A percentile compares a stretch with the other conserved stretches of the same genome.
phyloP scores from a whole-genome alignment of 2,797 vertebrate species.

The Masticophis lateralis region DNA sequence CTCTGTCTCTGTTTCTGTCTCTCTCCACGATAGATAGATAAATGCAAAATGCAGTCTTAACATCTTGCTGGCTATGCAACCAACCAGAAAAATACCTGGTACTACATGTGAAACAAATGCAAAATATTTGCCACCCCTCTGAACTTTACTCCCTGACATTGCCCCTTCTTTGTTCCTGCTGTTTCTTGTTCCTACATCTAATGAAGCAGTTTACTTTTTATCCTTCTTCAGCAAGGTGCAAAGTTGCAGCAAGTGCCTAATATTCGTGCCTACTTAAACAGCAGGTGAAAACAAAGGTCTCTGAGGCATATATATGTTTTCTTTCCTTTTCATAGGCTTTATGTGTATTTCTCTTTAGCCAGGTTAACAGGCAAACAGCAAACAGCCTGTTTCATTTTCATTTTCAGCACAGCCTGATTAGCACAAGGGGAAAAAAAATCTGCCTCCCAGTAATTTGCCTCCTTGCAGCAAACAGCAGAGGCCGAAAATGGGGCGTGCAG shows the following conservation, averaged over 20 bases:
- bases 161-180: not conserved
- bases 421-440: too few species aligned
- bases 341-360: too few species aligned
- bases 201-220: constrained; percentile 57
- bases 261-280: constrained; percentile 49
- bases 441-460: too few species aligned
- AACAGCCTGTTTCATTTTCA: too few species aligned
- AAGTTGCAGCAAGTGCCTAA: constrained; percentile 60
- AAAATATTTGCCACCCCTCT: not conserved
- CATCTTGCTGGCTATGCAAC: not conserved
- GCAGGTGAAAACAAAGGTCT: constrained; percentile 46
- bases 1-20: not conserved
- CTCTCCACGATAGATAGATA: not conserved
- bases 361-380: too few species aligned
- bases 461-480: too few species aligned
- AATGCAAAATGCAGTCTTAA: not conserved
- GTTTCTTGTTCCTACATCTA: constrained; percentile 54
- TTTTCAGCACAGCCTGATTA: too few species aligned
- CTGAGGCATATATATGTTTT: not conserved
- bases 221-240: constrained; percentile 46
- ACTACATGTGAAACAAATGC: not conserved
- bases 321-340: too few species aligned
- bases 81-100: not conserved
- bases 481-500: too few species aligned
- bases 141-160: not conserved